Evolutionary conservation across 1,140 invertebrate genomes (phyloP), one percentile per base, ranked within the genome.

Genomic region (Drosophila leontia): DNA sequence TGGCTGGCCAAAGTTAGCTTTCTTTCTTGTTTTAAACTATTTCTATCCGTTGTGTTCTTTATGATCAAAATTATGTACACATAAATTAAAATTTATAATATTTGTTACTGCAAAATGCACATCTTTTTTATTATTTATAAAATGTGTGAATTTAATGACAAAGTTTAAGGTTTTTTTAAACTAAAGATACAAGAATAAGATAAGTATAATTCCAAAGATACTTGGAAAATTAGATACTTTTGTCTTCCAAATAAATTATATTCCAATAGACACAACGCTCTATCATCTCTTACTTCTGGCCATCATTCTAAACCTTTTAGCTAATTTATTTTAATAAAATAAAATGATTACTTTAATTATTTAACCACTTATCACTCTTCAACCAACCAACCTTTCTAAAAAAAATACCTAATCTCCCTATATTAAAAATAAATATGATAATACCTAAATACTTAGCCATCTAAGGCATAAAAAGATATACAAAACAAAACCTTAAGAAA

Each of bases 391-490:
- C 63, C 34, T 69, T 57, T 42, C 8, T 19, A 47, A 12, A 63
- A 63, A 57, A 12, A 35, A 37, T 9, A 1, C 17, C 7, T n/a
- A 19, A 51, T 6, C 29, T 39, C 35, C 19, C 7, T 50, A 4
- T 50, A 71, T 59, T 71, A 59, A 17, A 45, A 71, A 60, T 72
- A 58, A 44, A 71, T 71, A 51, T 50, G 35, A 71, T 50, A 72
- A 71, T 72, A 13, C 13, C 39, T 13, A 71, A 58, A 58, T 71
- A 26, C 51, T 32, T 72, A 26, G 29, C 53, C 35, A 50, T 71
- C 50, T 51, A 42, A 37, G 23, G 39, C 37, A 44, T 50, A 39
- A 41, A 32, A 39, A 63, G 35, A n/a, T 41, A 59, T 15, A 77
- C 48, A 2, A 45, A 2, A 45, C 34, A 23, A 75, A 34, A 37